phyloP scores from a whole-genome alignment of 2,888 invertebrate species.

The Netelia inedita region DNA sequence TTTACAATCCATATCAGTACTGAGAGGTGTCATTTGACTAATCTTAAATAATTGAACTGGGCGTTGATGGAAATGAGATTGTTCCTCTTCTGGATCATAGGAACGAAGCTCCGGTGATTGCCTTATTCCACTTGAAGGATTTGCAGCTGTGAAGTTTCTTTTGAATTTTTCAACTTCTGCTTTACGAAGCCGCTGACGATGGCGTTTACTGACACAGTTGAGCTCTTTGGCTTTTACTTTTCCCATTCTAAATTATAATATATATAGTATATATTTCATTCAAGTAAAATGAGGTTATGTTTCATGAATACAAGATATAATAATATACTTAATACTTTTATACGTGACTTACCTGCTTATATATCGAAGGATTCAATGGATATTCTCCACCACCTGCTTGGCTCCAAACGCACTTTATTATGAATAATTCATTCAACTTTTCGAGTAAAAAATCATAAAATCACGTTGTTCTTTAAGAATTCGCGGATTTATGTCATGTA shows the following conservation, averaged over 20 bases:
- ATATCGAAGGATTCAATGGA: background rate
- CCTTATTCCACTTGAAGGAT: background rate
- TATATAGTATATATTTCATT: background rate
- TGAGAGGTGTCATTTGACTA: conserved; percentile 6
- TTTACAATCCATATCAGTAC: conserved; percentile 6
- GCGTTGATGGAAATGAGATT: conserved; percentile 1
- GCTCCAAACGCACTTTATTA: conserved; percentile 1
- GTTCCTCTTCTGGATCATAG: background rate
- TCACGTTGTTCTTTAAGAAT: background rate
- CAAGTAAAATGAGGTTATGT: background rate
- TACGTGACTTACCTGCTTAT: conserved; percentile 1
- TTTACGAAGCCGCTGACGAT: conserved; percentile 11
- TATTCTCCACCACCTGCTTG: background rate
- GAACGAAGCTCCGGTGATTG: conserved; percentile 12
- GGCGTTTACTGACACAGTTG: background rate
- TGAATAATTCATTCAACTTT: background rate
- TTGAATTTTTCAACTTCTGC: conserved; percentile 1
- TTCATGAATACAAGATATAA: conserved; percentile 3
- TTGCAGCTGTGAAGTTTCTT: conserved; percentile 3
- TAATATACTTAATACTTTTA: conserved; percentile 1
- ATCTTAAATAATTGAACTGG: conserved; percentile 1
- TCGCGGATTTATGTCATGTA: background rate
- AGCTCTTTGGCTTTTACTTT: conserved; percentile 1
- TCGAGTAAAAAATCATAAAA: background rate
- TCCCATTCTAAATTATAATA: conserved; percentile 13